phyloP scores from a whole-genome alignment of 2,113 vertebrate species.

The Glaucomys volans region DNA sequence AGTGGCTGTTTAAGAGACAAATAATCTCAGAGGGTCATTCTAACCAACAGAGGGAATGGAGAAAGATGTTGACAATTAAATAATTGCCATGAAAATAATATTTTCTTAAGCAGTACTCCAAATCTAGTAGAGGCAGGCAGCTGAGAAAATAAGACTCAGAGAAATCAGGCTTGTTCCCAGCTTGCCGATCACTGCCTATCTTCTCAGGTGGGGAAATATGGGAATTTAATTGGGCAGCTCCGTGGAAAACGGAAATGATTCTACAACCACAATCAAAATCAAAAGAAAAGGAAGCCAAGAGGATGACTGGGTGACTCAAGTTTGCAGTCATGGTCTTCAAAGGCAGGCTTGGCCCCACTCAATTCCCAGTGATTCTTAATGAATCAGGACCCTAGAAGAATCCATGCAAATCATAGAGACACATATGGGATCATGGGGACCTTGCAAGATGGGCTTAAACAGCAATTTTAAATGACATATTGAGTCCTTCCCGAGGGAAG shows the following conservation, averaged over 20 bases:
- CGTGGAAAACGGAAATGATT: slow-evolving; percentile 16
- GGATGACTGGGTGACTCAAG: not conserved
- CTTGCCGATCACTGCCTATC: not conserved
- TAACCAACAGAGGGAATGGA: not conserved
- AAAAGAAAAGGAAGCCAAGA: not conserved
- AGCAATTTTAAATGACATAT: not conserved
- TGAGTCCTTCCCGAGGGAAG: not conserved
- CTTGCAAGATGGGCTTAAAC: not conserved
- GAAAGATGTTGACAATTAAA: not conserved
- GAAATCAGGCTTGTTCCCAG: not conserved
- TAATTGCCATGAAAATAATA: slow-evolving; percentile 35
- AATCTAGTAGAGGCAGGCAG: not conserved
- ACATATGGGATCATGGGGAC: fast-evolving
- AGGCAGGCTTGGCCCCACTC: not conserved
- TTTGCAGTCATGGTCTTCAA: slow-evolving; percentile 40
- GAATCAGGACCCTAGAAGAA: not conserved
- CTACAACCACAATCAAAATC: not conserved
- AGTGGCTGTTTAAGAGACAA: not conserved
- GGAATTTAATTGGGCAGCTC: not conserved
- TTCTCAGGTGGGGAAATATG: not conserved
- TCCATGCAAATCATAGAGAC: not conserved
- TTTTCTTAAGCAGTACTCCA: slow-evolving; percentile 50
- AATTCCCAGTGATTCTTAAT: not conserved
- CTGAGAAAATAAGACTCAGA: slow-evolving; percentile 9
- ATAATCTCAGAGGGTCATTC: not conserved